Percentiles rank a stretch among this genome's conserved stretches.
These are phyloP conservation scores for Epinotia brunnichana DNA, from an alignment of 2,888 invertebrate genomes.

Conservation along the genomic window DNA sequence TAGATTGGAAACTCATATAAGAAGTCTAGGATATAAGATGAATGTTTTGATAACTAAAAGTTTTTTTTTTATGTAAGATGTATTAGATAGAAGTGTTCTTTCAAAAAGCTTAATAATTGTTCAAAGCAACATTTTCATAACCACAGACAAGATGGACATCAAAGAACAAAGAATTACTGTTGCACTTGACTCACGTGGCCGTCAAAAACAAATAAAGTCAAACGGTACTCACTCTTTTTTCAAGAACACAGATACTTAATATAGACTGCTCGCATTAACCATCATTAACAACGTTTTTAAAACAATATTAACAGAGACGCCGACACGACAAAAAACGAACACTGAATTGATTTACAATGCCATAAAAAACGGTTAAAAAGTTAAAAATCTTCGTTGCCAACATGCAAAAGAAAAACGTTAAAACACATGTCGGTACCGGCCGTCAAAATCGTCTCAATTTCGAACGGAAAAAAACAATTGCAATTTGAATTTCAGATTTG, in stretches of 20 bases:
- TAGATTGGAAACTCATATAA: too few species aligned
- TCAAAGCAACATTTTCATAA: neutral
- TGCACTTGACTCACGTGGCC: neutral
- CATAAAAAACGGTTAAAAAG: conserved; percentile 55
- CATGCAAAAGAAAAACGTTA: conserved; percentile 52
- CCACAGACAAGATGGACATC: neutral
- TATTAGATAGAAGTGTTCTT: too few species aligned
- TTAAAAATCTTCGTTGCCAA: conserved; percentile 46
- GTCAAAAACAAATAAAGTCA: conserved; percentile 9
- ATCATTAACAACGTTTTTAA: conserved; percentile 70
- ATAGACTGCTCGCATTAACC: conserved; percentile 51
- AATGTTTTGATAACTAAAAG: too few species aligned
- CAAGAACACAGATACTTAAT: conserved; percentile 49
- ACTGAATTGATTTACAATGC: conserved; percentile 74
- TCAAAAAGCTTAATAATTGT: neutral
- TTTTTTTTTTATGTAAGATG: too few species aligned
- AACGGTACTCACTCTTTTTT: neutral
- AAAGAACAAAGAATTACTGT: neutral
- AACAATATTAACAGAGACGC: conserved; percentile 67
- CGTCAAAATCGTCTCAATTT: conserved; percentile 83
- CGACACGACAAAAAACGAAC: conserved; percentile 63
- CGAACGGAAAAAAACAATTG: conserved; percentile 76
- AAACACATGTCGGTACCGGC: conserved; percentile 73
- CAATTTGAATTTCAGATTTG: conserved; percentile 80
- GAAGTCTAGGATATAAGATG: too few species aligned